Conservation (phyloP, 2,888 invertebrate genomes). For the Leptinotarsa juncta region DNA sequence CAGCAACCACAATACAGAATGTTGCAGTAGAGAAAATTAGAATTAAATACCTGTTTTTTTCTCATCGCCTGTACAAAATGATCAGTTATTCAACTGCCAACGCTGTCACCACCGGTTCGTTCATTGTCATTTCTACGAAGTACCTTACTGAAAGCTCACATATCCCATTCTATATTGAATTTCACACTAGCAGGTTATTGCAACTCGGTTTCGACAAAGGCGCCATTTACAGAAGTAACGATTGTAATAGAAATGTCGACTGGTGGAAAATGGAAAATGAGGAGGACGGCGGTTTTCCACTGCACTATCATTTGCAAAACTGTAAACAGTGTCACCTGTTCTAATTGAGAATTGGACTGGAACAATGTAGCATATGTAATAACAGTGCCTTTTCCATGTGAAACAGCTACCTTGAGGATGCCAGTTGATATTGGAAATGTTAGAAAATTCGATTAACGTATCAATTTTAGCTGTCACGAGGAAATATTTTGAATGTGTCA, state of each 20-base stretch:
- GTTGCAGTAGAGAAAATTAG: background rate
- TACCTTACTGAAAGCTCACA: conserved; percentile 31
- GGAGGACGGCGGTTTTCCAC: background rate
- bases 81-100: background rate
- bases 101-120: conserved; percentile 12
- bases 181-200: conserved; percentile 45
- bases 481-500: too few species aligned
- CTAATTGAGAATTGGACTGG: too few species aligned
- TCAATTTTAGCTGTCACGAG: too few species aligned
- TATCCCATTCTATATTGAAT: conserved; percentile 39
- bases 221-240: conserved; percentile 49
- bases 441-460: too few species aligned
- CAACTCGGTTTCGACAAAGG: conserved; percentile 41
- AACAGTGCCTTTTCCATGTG: too few species aligned
- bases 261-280: conserved; percentile 33
- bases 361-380: too few species aligned
- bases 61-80: background rate
- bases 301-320: background rate
- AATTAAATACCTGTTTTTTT: background rate
- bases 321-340: background rate
- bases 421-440: too few species aligned
- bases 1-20: background rate
- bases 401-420: too few species aligned
- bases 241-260: conserved; percentile 50
- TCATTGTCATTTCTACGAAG: conserved; percentile 31